Evolutionary conservation across 2,113 vertebrate genomes (phyloP), one percentile per base, ranked within the genome.

Genomic region (Eurypyga helias): DNA sequence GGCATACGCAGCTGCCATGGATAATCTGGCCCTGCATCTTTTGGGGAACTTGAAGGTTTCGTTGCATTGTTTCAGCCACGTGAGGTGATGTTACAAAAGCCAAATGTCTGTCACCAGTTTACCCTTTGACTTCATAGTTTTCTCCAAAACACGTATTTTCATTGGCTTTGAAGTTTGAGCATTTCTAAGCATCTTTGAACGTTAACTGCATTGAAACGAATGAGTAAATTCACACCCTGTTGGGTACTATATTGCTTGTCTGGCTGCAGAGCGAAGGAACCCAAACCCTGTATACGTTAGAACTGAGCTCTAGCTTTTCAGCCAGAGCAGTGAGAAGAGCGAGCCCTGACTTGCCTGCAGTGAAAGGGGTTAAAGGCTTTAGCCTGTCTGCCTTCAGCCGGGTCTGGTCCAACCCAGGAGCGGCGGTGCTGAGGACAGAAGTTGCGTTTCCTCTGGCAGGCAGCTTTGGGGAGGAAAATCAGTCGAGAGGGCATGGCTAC

Each of bases 371-470:
- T 41, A 7, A 67, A 85, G 51, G 13, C 43, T 58, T 34, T 34
- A 58, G 0, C 12, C 72, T n/a, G 15, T 9, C 41, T 83, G 29
- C 58, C 20, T 64, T 46, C 0, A 1, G 6, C 19, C 0, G 5
- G 29, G 24, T 11, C 13, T 11, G 28, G 17, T 71, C 25, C 84
- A 18, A 45, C 45, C n/a, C 2, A 5, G 13, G 57, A 38, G 46
- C 48, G 83, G 62, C 43, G 9, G 38, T 2, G 13, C 34, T 3
- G 7, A 73, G 41, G 70, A 45, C 46, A 28, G 38, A 21, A 33
- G 12, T 54, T 16, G 16, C 24, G 1, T 6, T 71, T 83, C 17
- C 71, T 88, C 51, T 0, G 2, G 6, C 2, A 1, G 52, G 3
- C 0, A 0, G 25, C 15, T 36, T 12, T 17, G 33, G 38, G 90